Percentiles rank a stretch among this genome's conserved stretches.
phyloP scores from a whole-genome alignment of 2,797 vertebrate genomes.

The Tragelaphus oryx region DNA sequence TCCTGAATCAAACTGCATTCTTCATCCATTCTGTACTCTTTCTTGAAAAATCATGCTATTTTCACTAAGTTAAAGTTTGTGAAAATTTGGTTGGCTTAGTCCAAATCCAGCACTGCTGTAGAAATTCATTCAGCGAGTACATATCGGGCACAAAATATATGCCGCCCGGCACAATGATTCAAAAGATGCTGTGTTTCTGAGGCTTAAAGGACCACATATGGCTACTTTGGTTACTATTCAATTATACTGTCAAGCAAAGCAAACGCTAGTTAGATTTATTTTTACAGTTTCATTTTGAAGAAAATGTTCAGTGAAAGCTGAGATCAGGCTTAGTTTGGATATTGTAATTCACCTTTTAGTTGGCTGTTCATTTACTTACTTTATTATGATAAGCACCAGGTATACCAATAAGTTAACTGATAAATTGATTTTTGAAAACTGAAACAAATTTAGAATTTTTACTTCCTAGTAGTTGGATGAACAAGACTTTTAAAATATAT shows the following conservation, averaged over 20 bases:
- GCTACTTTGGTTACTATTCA: constrained; percentile 39
- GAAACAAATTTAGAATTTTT: constrained; percentile 29
- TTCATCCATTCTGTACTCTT: background rate
- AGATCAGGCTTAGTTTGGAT: constrained; percentile 4
- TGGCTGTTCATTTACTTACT: constrained; percentile 19
- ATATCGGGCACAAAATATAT: background rate
- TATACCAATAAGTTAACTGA: background rate
- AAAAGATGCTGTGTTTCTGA: constrained; percentile 33
- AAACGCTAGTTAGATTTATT: constrained; percentile 49
- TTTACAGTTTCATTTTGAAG: constrained; percentile 47
- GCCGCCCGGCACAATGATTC: background rate
- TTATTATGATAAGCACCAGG: background rate
- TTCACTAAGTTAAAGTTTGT: constrained; percentile 25
- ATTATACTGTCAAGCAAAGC: constrained; percentile 48
- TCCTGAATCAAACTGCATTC: background rate
- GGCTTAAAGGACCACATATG: background rate
- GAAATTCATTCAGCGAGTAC: constrained; percentile 49
- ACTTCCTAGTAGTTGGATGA: constrained; percentile 18
- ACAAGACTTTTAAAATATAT: constrained; percentile 18
- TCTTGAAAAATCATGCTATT: constrained; percentile 29
- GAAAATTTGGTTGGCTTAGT: constrained; percentile 17
- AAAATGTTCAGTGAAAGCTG: constrained; percentile 42
- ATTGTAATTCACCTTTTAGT: constrained; percentile 34
- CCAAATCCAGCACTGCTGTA: background rate
- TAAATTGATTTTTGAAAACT: constrained; percentile 43